Base-by-base conservation (phyloP, 2,113 vertebrate genomes). In the Oryzias javanicus region DNA sequence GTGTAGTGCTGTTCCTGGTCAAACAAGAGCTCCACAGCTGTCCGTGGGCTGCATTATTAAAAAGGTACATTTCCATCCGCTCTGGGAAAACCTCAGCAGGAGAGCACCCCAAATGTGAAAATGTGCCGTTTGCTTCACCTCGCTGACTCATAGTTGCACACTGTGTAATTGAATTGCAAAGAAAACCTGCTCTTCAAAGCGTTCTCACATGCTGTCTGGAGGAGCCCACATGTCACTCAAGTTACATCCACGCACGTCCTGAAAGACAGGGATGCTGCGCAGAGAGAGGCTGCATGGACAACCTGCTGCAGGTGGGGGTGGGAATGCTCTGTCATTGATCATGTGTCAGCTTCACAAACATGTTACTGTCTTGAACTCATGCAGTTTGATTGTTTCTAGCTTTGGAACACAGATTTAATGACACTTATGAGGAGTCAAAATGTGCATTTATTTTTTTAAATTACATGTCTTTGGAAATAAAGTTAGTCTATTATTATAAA, bases 151-250 rank as follows among this genome's bases (percentile, higher is more conserved):
- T 59, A 45, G 57, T 57, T 47, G 48, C 62, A 73, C 63, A 56
- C 53, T 47, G 64, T 46, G 42, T 13, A 40, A 48, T 24, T 70
- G 50, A 74, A 70, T 64, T 57, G 76, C 55, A 72, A 75, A 69
- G 51, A 27, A 35, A 76, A 70, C 27, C 27, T 57, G 51, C 67
- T 77, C 70, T 60, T 82, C 61, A 73, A 64, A 73, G 70, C 57
- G 49, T 54, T 18, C 24, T 64, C 49, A 47, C 64, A 64, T 46
- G 47, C 8, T 66, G 66, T 66, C 50, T 35, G 5, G 4, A 13
- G 46, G 66, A 69, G 58, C 66, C 67, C 64, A 75, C 59, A 67
- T 49, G 67, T 24, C 64, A 66, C 45, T 79, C 65, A 76, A 19
- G 61, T 50, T 40, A 52, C 29, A 58, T 19, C 35, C n/a, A 5